Evolutionary conservation across 2,888 invertebrate species (phyloP), one percentile per base, ranked within the genome.

Genomic region (Cephus spinipes): DNA sequence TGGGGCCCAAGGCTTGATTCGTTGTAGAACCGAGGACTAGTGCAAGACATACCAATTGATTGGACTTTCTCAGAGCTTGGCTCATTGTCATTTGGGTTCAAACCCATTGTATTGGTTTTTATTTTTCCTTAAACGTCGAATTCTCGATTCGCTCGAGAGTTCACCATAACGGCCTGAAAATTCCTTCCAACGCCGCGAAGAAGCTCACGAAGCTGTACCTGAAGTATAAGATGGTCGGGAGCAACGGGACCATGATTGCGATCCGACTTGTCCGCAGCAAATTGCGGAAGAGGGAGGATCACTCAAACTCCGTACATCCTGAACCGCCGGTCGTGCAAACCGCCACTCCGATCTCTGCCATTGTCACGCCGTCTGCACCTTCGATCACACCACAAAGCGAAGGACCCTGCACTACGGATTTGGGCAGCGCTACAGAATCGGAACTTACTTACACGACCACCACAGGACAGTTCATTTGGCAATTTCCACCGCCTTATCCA

Each of bases 221-320:
- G 76, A 91, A 88, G 84, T 88, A 85, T 90, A 94, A 94, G 90
- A 96, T 96, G 96, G 96, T 96, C 92, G 96, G 96, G 92, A 96
- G 94, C 93, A 96, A 96, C 93, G 96, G 96, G 92, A 96, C 96
- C 91, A 94, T 96, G 95, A 95, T 96, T 93, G 96, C 96, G 92
- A 96, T 97, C 92, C 96, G 96, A 93, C 95, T 97, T 95, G 96
- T 97, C 93, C 96, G 96, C 95, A 97, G 96, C 93, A 97, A 97
- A 94, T 94, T 97, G 93, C 94, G 96, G 90, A 97, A 97, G 93
- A 94, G 96, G 87, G 96, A 97, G 92, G 96, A 96, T 91, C 94
- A 95, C 92, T 94, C 94, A 84, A 94, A 95, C 89, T 94, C 94
- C 88, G 94, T 94, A 85, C 95, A 95, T 88, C 95, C 95, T 80